Base-by-base conservation (phyloP, 2,797 vertebrate genomes). In the Phataginus tetradactyla region DNA sequence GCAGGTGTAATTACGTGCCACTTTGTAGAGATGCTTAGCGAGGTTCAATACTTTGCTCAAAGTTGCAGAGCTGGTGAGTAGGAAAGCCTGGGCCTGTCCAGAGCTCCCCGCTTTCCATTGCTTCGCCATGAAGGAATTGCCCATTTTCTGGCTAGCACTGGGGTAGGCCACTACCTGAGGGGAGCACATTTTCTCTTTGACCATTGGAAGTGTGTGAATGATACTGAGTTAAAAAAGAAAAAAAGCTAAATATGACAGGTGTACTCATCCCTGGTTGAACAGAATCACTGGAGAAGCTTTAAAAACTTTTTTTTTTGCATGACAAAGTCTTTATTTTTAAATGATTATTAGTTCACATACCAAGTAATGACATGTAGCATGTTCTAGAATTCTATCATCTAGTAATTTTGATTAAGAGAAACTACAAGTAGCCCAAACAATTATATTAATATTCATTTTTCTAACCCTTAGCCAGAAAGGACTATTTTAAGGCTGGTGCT, bases 141-240 rank as follows among this genome's bases (percentile, higher is more conserved):
- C 66, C 37, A 0, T 29, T 3, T 23, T 14, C n/a, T 7, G 32
- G 32, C 34, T 20, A 4, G 21, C 6, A 3, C 3, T 0, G 13
- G 20, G 23, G 29, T 18, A 1, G 51, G 5, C 80, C 11, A 0
- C 5, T 11, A 51, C 66, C 20, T 12, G 25, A 25, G 13, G 10
- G 5, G 6, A 6, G 12, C 1, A 3, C 27, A 4, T 42, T 77
- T 71, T 61, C 39, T 61, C 61, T 3, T 37, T 14, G 57, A 53
- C 39, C 5, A 1, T 3, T 13, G 78, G 32, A 63, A 49, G 39
- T 8, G n/a, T 42, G 7, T n/a, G 55, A 23, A 29, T 5, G 78
- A 0, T 11, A 42, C 1, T 6, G 17, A 34, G 15, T 13, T 1
- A 17, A 66, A 69, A 27, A 7, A 49, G 10, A 74, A 59, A 29